Base-by-base conservation (phyloP, 1,140 invertebrate species). In the Latrodectus geometricus region DNA sequence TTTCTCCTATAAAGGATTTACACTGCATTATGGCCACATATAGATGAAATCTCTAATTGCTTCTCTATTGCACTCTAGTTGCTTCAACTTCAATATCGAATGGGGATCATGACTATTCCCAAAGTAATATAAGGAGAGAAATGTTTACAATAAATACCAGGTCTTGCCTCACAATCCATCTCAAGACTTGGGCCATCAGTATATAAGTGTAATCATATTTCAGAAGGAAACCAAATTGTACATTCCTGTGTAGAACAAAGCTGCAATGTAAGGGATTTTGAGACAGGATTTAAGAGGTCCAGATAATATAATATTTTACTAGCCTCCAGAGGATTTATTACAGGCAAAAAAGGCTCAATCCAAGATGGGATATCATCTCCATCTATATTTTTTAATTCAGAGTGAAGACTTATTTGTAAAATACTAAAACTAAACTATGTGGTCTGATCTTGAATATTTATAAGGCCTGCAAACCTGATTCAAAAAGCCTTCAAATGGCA, bases 71-170 rank as follows among this genome's bases (percentile, higher is more conserved):
- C 23, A 82, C 52, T 54, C 48, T 56, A 73, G 23, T 82, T 11
- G 8, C 50, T 5, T 82, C 79, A 72, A 82, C 49, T 35, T 82
- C 68, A 35, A 11, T 50, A 72, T 72, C 50, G 14, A 82, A 82
- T 35, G n/a, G 9, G 14, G 49, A 1, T n/a, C 20, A 48, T 81
- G 0, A 12, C 23, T n/a, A 11, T 70, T 70, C 66, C 69, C 21
- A 73, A n/a, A 23, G 52, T 9, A 72, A 72, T 9, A 48, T 72
- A 72, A 12, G 15, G 69, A n/a, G 4, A 54, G 0, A 72, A 82
- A 82, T 48, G 20, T 14, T 82, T 68, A 56, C 50, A 54, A 54
- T 48, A 56, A 73, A 73, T 81, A 14, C 50, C 15, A 14, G 15
- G 52, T 35, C 68, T 50, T 21, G 69, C 49, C 35, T 8, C 52